A percentile compares a stretch with the other conserved stretches of the same genome.
phyloP scores from a whole-genome alignment of 2,888 invertebrate species.

The Chloroclystis v-ata region DNA sequence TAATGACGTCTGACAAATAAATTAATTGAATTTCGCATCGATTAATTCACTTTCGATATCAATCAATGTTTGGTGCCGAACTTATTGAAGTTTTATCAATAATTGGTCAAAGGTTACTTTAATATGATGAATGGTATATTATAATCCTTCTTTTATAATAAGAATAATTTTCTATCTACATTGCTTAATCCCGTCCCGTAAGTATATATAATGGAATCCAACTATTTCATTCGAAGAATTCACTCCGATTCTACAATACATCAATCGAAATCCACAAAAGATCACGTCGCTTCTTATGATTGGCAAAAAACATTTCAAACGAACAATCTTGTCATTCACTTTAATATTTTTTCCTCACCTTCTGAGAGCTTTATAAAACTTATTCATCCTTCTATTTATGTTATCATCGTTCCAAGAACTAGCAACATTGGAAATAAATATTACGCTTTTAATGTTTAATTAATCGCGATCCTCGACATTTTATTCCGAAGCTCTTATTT shows the following conservation, averaged over 20 bases:
- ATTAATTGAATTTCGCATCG: slow-evolving; percentile 26
- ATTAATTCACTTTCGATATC: slow-evolving; percentile 16
- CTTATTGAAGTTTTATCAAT: neutral
- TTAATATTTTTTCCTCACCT: slow-evolving; percentile 20
- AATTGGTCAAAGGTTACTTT: too few relatives aligned
- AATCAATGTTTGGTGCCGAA: neutral
- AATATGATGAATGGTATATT: too few relatives aligned
- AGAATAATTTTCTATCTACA: too few relatives aligned
- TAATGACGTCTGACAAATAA: slow-evolving; percentile 47
- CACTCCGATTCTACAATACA: neutral
- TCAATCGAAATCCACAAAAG: slow-evolving; percentile 13
- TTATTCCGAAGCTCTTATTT: slow-evolving; percentile 31
- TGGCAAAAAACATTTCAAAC: slow-evolving; percentile 18
- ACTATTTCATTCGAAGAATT: too few relatives aligned
- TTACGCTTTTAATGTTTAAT: slow-evolving; percentile 19
- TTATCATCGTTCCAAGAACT: slow-evolving; percentile 6
- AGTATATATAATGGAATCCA: too few relatives aligned
- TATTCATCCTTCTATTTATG: slow-evolving; percentile 5
- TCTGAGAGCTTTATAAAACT: slow-evolving; percentile 14
- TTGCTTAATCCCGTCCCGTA: too few relatives aligned
- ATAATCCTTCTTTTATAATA: too few relatives aligned
- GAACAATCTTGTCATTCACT: slow-evolving; percentile 20
- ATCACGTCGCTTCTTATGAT: slow-evolving; percentile 9
- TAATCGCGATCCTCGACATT: slow-evolving; percentile 19
- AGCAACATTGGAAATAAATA: slow-evolving; percentile 9